Evolutionary conservation across 1,140 invertebrate species (phyloP), one percentile per base, ranked within the genome.

Genomic region (Hormaphis cornu): DNA sequence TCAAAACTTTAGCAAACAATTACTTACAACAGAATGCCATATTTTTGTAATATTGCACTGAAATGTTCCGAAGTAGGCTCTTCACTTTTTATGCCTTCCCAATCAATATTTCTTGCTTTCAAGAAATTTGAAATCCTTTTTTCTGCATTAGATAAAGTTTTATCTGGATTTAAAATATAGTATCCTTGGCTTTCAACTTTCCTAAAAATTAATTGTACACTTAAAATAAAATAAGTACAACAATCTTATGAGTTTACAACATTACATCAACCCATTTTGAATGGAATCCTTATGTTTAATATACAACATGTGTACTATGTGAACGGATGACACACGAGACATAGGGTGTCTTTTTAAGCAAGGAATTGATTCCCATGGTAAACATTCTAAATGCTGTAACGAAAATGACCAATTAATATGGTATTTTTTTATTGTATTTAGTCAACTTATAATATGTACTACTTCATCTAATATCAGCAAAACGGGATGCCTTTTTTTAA

Each of bases 321-420:
- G 84, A 6, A 91, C 75, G 30, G 87, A 91, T 33, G 89, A 87
- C 75, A 91, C 83, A 52, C 90, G 80, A 12, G 84, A 84, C 0
- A 89, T 82, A 9, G 87, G 83, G 58, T 87, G 82, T 33, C 81
- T 75, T 53, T 78, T 78, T 10, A 90, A 73, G 5, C 87, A 77
- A 6, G 84, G 80, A 56, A 89, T 78, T 66, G 83, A 83, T 78
- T 92, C 89, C 83, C 88, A 89, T 0, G 89, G 88, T 69, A 91
- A 80, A 58, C 82, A 81, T 77, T 90, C 88, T 30, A 90, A 75
- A 53, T 80, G 78, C 88, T 90, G 2, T 59, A n/a, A n/a, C n/a
- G 18, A 56, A 46, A 48, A 20, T 35, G 54, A 44, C 24, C 20
- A 28, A 61, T 37, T 18, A 63, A 24, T 61, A 42, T 2, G 6